Conservation (phyloP, 2,113 vertebrate species). For the Chloropsis cyanopogon region DNA sequence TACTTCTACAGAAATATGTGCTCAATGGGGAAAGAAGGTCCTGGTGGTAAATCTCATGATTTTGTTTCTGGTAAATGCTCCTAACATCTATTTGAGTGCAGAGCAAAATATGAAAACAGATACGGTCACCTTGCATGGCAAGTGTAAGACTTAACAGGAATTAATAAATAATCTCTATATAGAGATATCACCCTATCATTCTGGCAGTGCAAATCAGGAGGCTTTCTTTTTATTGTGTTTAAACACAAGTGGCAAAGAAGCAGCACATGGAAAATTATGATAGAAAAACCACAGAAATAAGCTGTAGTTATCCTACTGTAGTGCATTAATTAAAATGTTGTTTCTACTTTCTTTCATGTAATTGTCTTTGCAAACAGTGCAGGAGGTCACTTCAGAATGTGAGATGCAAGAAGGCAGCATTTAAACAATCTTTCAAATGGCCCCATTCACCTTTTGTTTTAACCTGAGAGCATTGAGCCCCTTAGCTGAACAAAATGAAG, state of each 20-base stretch:
- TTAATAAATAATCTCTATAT: not conserved
- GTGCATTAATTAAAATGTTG: not conserved
- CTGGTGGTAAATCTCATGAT: not conserved
- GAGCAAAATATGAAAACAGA: not conserved
- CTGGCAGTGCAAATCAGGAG: not conserved
- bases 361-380: not conserved
- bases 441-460: not conserved
- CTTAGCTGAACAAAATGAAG: constrained; percentile 4
- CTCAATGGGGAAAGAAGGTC: not conserved
- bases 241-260: not conserved
- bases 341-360: not conserved
- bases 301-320: not conserved
- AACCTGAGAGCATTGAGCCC: not conserved
- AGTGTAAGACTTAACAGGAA: not conserved
- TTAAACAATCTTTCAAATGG: not conserved
- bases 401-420: not conserved
- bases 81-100: not conserved
- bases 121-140: not conserved
- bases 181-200: not conserved
- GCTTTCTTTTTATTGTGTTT: not conserved
- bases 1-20: not conserved
- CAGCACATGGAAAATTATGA: not conserved
- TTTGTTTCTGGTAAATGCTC: not conserved
- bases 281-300: not conserved
- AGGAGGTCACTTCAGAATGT: not conserved